Base-by-base conservation (phyloP, 2,888 invertebrate species). In the Erebia ligea region DNA sequence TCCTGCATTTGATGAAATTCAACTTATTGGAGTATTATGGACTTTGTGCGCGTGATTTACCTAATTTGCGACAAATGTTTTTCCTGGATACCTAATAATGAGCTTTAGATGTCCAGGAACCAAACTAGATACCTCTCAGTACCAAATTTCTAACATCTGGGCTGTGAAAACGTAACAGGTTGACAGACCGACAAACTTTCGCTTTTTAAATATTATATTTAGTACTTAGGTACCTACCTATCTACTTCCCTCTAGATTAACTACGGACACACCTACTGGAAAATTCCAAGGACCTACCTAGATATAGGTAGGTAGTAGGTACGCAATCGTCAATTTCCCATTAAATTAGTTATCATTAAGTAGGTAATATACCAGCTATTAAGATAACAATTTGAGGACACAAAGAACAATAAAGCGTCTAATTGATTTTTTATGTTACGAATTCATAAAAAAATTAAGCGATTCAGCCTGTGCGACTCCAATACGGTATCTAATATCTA, bases 361-460 rank as follows among this genome's bases (percentile, higher is more conserved):
- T 62, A 62, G 62, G 45, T 62, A 48, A 62, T 45, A 45, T 62
- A 21, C 45, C 9, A n/a, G n/a, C n/a, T 62, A 62, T 48, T 48
- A 62, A 62, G 62, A 62, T 62, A 62, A 62, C 62, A 54, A 9
- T 54, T 17, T 17, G 17, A 61, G 40, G 17, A 61, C 42, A 57
- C 54, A 66, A 66, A 57, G 56, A 66, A 57, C 66, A 66, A 66
- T 54, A 54, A 56, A 57, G 66, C 56, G 42, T 56, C 40, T 66
- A 66, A 66, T 66, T 66, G 66, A 40, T 56, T 66, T 66, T 66
- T 57, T 56, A 66, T 66, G 66, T 66, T 54, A 19, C 19, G 56
- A 66, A 66, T 56, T 66, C 56, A 40, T 66, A 57, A 66, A 66
- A 54, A 66, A 66, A 40, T 57, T 15, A 40, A 19, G 19, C 66